Percentiles rank a stretch among this genome's conserved stretches.
These are phyloP conservation scores for Trichonephila inaurata DNA, from an alignment of 1,140 invertebrate genomes.

Conservation along the genomic window DNA sequence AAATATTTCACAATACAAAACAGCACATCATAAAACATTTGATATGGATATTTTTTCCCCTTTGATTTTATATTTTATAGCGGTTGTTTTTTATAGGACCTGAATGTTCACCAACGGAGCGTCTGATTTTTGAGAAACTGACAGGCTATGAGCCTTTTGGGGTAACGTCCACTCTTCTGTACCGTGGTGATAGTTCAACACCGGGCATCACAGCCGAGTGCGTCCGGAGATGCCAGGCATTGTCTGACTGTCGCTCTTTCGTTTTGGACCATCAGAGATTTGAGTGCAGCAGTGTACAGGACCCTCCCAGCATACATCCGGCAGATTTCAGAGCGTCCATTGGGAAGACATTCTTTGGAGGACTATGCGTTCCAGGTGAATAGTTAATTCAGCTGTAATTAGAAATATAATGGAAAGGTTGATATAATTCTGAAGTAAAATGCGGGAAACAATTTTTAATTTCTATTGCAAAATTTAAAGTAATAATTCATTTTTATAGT, in stretches of 20 bases:
- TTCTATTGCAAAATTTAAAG: neutral
- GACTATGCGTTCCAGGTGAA: constrained; percentile 80
- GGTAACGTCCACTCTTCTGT: constrained; percentile 79
- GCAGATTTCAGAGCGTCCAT: constrained; percentile 80
- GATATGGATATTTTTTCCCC: too few relatives aligned
- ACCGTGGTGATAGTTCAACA: constrained; percentile 77
- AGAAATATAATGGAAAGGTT: neutral
- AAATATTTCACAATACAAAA: too few relatives aligned
- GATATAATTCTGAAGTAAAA: neutral
- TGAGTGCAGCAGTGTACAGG: constrained; percentile 64
- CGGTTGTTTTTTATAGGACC: constrained; percentile 41
- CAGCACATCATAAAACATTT: too few relatives aligned
- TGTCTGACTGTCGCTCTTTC: constrained; percentile 81
- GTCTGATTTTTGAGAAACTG: constrained; percentile 81
- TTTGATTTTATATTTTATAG: too few relatives aligned
- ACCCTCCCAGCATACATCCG: constrained; percentile 77
- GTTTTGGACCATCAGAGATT: constrained; percentile 81
- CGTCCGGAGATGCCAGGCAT: constrained; percentile 80
- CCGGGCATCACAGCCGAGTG: constrained; percentile 81
- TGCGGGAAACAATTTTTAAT: neutral
- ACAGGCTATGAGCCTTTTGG: constrained; percentile 81
- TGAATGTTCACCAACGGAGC: constrained; percentile 66
- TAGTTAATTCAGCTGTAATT: neutral
- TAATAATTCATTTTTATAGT: neutral
- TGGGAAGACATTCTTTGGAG: constrained; percentile 82